Evolutionary conservation across 1,140 invertebrate species (phyloP).

Genomic region (Drosophila watanabei): DNA sequence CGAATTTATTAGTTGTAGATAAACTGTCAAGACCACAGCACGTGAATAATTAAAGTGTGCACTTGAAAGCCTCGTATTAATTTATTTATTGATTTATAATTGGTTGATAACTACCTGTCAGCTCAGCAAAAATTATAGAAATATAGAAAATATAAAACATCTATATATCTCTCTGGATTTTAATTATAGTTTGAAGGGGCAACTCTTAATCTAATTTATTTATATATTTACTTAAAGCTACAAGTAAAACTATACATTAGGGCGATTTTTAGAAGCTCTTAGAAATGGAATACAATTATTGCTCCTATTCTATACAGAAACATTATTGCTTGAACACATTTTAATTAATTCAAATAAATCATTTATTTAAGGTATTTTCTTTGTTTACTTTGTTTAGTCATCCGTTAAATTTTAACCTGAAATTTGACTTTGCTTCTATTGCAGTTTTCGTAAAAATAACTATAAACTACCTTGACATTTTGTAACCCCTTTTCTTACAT

Average conservation of each 20-base stretch:
- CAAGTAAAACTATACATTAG: too few species aligned
- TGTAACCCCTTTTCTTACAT: not conserved
- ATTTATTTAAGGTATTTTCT: not conserved
- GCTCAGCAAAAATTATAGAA: not conserved
- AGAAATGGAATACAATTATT: too few species aligned
- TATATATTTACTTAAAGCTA: too few species aligned
- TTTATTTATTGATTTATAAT: slow-evolving; percentile 1
- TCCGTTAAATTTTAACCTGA: not conserved
- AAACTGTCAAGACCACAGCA: slow-evolving; percentile 19
- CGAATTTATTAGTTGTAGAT: slow-evolving; percentile 10
- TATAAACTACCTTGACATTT: not conserved
- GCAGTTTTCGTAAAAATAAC: not conserved
- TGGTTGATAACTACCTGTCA: not conserved
- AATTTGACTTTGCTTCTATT: not conserved
- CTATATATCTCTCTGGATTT: too few species aligned
- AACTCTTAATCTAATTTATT: too few species aligned
- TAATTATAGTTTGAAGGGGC: too few species aligned
- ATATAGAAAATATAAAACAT: not conserved
- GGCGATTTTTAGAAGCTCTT: too few species aligned
- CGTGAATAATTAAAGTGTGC: slow-evolving; percentile 8
- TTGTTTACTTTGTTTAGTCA: not conserved
- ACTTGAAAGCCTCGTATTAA: not conserved
- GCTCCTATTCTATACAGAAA: too few species aligned
- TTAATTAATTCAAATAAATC: too few species aligned
- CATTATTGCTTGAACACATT: too few species aligned